Evolutionary conservation across 2,888 invertebrate genomes (phyloP).

Genomic region (Spilarctia lutea): DNA sequence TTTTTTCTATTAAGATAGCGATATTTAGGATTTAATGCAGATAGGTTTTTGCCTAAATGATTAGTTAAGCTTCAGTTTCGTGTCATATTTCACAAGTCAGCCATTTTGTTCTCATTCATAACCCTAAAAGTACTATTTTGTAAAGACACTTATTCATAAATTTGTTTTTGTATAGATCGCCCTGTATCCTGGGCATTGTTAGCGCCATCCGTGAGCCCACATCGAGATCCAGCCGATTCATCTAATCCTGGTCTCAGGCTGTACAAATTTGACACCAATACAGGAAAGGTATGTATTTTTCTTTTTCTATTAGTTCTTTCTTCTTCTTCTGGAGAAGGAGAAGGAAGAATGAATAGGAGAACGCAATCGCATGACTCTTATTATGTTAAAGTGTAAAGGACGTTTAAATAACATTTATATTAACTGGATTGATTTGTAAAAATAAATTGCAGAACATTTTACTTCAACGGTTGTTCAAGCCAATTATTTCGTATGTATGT

Average conservation of each 20-base stretch:
- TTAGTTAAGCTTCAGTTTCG: background rate
- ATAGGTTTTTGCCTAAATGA: background rate
- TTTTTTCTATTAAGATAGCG: too few relatives aligned
- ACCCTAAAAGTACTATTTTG: background rate
- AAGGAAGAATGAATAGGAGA: too few relatives aligned
- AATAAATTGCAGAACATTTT: background rate
- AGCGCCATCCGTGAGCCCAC: conserved; percentile 96
- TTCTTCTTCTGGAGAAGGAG: too few relatives aligned
- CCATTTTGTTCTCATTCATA: background rate
- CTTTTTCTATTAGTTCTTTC: too few relatives aligned
- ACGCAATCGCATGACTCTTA: background rate
- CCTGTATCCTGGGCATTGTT: conserved; percentile 96
- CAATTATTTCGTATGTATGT: background rate
- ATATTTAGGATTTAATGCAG: too few relatives aligned
- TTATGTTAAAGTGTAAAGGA: background rate
- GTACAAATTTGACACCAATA: conserved; percentile 95
- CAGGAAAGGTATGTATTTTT: conserved; percentile 89
- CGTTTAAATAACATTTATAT: background rate
- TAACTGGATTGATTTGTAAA: background rate
- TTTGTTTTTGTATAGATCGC: conserved; percentile 85
- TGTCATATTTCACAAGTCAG: background rate
- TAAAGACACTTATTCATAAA: background rate
- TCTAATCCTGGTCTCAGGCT: conserved; percentile 96
- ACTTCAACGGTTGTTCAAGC: background rate
- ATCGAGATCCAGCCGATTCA: conserved; percentile 90